Evolutionary conservation across 2,888 invertebrate species (phyloP).

Genomic region (Diaprepes abbreviatus): DNA sequence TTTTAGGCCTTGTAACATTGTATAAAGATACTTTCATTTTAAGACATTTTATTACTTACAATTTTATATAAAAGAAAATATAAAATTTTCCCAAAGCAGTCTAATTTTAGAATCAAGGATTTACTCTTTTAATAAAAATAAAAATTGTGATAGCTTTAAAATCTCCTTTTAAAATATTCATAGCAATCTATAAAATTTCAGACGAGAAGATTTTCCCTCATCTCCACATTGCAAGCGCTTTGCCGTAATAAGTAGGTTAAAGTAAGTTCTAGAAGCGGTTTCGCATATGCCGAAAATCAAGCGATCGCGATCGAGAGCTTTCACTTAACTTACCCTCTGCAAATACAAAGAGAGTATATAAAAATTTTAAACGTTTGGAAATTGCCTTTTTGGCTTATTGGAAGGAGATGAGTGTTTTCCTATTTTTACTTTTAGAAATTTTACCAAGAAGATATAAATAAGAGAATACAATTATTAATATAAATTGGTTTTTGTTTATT

Average conservation of each 20-base stretch:
- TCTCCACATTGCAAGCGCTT: conserved; percentile 28
- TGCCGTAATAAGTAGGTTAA: conserved; percentile 40
- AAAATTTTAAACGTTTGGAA: conserved; percentile 18
- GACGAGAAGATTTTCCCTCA: conserved; percentile 25
- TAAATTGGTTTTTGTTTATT: too few species aligned
- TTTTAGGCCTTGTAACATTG: background rate
- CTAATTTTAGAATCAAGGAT: background rate
- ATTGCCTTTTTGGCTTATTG: conserved; percentile 1
- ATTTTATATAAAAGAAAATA: background rate
- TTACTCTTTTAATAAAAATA: conserved; percentile 12
- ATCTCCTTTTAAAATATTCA: conserved; percentile 34
- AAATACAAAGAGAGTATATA: conserved; percentile 27
- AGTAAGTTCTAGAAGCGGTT: conserved; percentile 36
- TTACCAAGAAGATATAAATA: too few species aligned
- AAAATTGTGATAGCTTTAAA: conserved; percentile 15
- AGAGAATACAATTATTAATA: too few species aligned
- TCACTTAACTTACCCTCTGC: conserved; percentile 32
- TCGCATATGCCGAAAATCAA: conserved; percentile 41
- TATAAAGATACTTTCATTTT: background rate
- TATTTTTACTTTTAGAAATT: too few species aligned
- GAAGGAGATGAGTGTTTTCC: too few species aligned
- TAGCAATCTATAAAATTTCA: conserved; percentile 35
- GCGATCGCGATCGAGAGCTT: conserved; percentile 27
- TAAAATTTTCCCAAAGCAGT: background rate
- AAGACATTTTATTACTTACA: background rate